These are phyloP conservation scores for Campoletis raptor DNA, from an alignment of 2,888 invertebrate genomes.

Conservation along the genomic window DNA sequence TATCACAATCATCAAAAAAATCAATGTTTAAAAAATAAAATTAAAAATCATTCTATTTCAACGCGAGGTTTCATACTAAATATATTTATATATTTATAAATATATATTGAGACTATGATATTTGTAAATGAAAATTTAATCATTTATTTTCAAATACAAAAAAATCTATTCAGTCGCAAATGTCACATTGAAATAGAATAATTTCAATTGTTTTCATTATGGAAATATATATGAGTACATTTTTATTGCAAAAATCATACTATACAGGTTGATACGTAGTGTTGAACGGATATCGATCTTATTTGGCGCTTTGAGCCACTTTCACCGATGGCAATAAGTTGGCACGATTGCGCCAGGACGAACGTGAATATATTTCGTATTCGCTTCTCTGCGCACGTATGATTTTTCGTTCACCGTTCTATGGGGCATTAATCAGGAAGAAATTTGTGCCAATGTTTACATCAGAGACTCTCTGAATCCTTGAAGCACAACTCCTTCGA, in stretches of 20 bases:
- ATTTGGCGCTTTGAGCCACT: constrained; percentile 17
- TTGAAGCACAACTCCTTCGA: neutral
- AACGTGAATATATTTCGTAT: neutral
- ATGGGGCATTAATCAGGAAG: neutral
- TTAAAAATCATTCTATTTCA: neutral
- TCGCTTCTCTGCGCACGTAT: neutral
- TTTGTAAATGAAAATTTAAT: too few species aligned
- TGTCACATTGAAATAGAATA: too few species aligned
- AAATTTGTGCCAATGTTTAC: neutral
- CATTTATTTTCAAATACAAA: too few species aligned
- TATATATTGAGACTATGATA: too few species aligned
- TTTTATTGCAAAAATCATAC: neutral
- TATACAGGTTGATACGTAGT: neutral
- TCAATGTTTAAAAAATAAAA: neutral
- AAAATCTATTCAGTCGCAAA: too few species aligned
- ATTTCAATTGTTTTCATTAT: too few species aligned
- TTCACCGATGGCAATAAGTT: constrained; percentile 10
- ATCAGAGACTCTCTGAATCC: neutral
- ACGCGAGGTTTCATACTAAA: too few species aligned
- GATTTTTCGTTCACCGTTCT: constrained; percentile 1
- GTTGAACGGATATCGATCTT: constrained; percentile 38
- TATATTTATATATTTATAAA: too few species aligned
- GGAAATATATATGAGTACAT: too few species aligned
- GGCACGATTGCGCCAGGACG: constrained; percentile 50
- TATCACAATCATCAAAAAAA: neutral